These are phyloP conservation scores for Gymnothorax reevesii DNA, from an alignment of 2,797 vertebrate genomes.

Conservation along the genomic window DNA sequence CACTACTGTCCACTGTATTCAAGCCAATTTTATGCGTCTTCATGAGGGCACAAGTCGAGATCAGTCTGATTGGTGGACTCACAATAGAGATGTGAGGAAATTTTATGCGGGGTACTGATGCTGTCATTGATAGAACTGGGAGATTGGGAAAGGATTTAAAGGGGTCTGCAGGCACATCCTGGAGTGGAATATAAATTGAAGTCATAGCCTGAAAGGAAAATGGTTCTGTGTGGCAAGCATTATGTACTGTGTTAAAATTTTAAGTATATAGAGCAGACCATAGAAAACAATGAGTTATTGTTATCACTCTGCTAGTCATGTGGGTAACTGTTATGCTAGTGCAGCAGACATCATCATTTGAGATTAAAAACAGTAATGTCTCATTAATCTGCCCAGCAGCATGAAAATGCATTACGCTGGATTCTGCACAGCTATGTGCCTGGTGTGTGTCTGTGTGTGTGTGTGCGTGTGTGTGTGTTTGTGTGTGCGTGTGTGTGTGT, in stretches of 20 bases:
- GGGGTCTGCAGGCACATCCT: background rate
- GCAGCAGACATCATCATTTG: background rate
- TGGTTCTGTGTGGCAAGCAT: background rate
- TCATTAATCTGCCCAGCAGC: background rate
- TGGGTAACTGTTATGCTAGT: background rate
- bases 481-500: too few relatives aligned
- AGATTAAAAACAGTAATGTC: background rate
- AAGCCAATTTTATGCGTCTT: background rate
- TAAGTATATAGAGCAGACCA: background rate
- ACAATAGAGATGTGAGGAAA: conserved; percentile 75
- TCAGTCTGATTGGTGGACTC: conserved; percentile 77
- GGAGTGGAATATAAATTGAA: background rate
- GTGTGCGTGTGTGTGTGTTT: background rate
- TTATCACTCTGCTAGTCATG: background rate
- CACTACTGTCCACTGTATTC: too few relatives aligned
- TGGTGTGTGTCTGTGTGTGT: background rate
- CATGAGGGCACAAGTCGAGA: conserved; percentile 50
- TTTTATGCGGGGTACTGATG: conserved; percentile 70
- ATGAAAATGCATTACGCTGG: background rate
- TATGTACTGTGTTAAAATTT: background rate
- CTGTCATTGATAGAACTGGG: conserved; percentile 53
- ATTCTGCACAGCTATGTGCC: background rate
- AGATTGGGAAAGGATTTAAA: conserved; percentile 56
- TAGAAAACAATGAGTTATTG: conserved; percentile 34
- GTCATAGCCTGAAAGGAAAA: background rate